These are phyloP conservation scores for Ostrea edulis DNA, from an alignment of 1,140 invertebrate genomes.

Conservation along the genomic window DNA sequence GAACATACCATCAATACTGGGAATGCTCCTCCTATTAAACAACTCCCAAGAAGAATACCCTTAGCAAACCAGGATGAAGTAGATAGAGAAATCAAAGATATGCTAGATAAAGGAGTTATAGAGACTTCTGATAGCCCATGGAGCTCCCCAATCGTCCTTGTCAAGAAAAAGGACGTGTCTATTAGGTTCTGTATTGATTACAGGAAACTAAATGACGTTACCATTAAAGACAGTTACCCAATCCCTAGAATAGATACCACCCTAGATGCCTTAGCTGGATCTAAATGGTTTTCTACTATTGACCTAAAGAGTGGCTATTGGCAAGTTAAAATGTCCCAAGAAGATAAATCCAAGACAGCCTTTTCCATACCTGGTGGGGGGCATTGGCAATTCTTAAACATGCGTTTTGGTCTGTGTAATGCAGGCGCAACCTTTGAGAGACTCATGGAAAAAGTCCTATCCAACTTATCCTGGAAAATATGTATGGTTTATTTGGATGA, in stretches of 20 bases:
- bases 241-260: conserved; percentile 51
- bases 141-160: conserved; percentile 80
- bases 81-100: conserved; percentile 64
- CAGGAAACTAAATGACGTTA: conserved; percentile 65
- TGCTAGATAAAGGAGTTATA: conserved; percentile 73
- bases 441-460: conserved; percentile 55
- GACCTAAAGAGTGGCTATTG: conserved; percentile 35
- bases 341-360: too few relatives aligned
- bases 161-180: conserved; percentile 78
- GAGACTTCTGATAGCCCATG: conserved; percentile 76
- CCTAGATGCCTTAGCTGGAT: conserved; percentile 19
- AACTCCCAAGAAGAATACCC: conserved; percentile 43
- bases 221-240: conserved; percentile 55
- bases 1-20: conserved; percentile 53
- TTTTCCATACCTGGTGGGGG: too few relatives aligned
- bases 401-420: conserved; percentile 54
- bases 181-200: conserved; percentile 81
- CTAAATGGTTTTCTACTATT: conserved; percentile 23
- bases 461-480: conserved; percentile 56
- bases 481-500: conserved; percentile 64
- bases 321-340: conserved; percentile 59
- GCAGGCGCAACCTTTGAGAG: conserved; percentile 65
- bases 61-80: conserved; percentile 33
- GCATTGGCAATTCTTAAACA: conserved; percentile 6
- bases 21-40: conserved; percentile 41